These are phyloP conservation scores for Macrostomum lignano DNA, from an alignment of 1,140 invertebrate genomes.

Conservation along the genomic window DNA sequence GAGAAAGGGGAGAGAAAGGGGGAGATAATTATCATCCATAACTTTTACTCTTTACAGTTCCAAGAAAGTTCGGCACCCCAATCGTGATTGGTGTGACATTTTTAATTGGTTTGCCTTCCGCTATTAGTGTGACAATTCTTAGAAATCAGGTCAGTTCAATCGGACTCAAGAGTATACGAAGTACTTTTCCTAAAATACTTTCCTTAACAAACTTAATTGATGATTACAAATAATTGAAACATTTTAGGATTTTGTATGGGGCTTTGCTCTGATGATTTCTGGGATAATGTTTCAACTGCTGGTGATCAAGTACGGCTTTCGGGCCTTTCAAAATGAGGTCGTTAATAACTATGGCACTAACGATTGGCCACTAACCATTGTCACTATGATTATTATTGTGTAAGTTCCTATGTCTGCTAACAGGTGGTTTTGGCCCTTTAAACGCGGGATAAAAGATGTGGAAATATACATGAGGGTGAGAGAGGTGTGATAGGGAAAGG, in stretches of 20 bases:
- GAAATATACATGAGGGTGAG: no score
- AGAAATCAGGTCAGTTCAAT: not conserved
- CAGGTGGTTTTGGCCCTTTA: not conserved
- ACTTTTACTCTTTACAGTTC: no score
- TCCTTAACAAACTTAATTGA: no score
- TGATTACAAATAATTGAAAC: no score
- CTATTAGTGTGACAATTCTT: not conserved
- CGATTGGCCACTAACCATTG: slow-evolving; percentile 13
- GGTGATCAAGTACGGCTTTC: slow-evolving; percentile 12
- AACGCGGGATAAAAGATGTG: no score
- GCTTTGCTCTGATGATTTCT: slow-evolving; percentile 15
- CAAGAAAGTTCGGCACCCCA: no score
- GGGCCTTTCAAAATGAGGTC: slow-evolving; percentile 9
- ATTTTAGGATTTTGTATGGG: slow-evolving; percentile 18
- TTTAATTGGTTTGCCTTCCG: not conserved
- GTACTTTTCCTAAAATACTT: not conserved
- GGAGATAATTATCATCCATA: no score
- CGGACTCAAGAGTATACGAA: no score
- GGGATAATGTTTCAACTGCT: slow-evolving; percentile 13
- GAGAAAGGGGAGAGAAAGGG: no score
- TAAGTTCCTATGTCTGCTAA: slow-evolving; percentile 10
- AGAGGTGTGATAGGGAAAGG: no score
- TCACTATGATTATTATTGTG: slow-evolving; percentile 14
- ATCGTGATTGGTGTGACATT: no score
- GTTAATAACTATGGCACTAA: slow-evolving; percentile 14